Base-by-base conservation (phyloP, 2,113 vertebrate genomes). In the Synchiropus splendidus region DNA sequence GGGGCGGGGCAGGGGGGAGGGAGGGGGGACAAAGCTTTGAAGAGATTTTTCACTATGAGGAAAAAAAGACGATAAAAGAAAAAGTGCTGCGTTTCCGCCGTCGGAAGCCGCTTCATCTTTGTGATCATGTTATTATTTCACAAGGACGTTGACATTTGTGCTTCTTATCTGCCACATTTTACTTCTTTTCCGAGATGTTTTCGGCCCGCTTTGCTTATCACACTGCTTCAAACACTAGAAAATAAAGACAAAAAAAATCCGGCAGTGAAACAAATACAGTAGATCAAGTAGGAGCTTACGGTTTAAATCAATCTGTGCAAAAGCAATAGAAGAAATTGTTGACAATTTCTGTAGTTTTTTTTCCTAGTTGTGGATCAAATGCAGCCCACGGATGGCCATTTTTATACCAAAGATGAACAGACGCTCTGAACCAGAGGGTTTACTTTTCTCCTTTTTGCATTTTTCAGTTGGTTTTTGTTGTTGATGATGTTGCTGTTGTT, bases 261-360 rank as follows among this genome's bases (percentile, higher is more conserved):
- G 64, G 69, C 69, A 81, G 71, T 69, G 58, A 63, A 76, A 67
- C 40, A 70, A 73, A 73, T 74, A 87, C 39, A 70, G 86, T 92
- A 94, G 86, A 86, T 90, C 71, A 64, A 71, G 67, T 78, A 91
- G 90, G 86, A 89, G 90, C 90, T 91, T 91, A 87, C 80, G 88
- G 87, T 90, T 79, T 85, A 87, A 94, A 89, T 81, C 72, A 82
- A 85, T 81, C 80, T 80, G 77, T 74, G 81, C 82, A 88, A 91
- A 94, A 97, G 93, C 93, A 97, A 97, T 94, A 94, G 91, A 93
- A 86, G 92, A 92, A 94, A 94, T 97, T 94, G 92, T 94, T 94
- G 91, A 92, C 92, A 95, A 94, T 94, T 95, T 94, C 92, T 94
- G 90, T 94, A 92, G 92, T 94, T 86, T 94, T 27, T 27, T 27